A percentile compares a stretch with the other conserved stretches of the same genome.
Evolutionary conservation across 2,888 invertebrate species (phyloP).

Genomic region (Acleris literana): DNA sequence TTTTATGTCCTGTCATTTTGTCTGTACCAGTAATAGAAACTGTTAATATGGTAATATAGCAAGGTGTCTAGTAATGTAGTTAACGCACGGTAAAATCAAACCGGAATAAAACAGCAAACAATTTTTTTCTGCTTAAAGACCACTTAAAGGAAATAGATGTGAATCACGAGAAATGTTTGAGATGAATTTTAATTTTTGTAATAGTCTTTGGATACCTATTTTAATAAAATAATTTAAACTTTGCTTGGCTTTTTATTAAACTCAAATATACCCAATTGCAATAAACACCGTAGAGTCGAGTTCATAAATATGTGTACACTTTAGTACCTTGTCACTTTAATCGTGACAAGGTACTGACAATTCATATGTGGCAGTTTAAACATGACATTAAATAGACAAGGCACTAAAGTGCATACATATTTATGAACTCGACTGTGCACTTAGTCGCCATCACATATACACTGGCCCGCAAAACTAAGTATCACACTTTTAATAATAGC

Average conservation of each 20-base stretch:
- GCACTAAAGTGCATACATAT: too few relatives aligned
- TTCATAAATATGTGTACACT: too few relatives aligned
- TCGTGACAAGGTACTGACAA: too few relatives aligned
- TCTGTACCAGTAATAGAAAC: slow-evolving; percentile 7
- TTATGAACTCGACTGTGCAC: too few relatives aligned
- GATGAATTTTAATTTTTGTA: slow-evolving; percentile 74
- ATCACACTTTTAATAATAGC: too few relatives aligned
- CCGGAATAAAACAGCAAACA: slow-evolving; percentile 30
- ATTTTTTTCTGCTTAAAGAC: slow-evolving; percentile 53
- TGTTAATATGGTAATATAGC: slow-evolving; percentile 34
- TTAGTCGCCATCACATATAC: too few relatives aligned
- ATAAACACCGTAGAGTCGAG: too few relatives aligned
- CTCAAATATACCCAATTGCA: not conserved
- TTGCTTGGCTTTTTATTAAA: slow-evolving; percentile 44
- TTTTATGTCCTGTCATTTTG: slow-evolving; percentile 2
- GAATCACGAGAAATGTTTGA: slow-evolving; percentile 47
- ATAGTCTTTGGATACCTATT: slow-evolving; percentile 78
- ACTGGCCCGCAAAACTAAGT: too few relatives aligned
- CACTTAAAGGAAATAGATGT: slow-evolving; percentile 42
- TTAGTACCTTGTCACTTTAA: too few relatives aligned
- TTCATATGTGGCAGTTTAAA: too few relatives aligned
- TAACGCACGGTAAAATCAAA: slow-evolving; percentile 14
- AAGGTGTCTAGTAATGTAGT: slow-evolving; percentile 45
- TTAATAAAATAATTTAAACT: slow-evolving; percentile 79
- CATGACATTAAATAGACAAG: too few relatives aligned